phyloP scores from a whole-genome alignment of 2,888 invertebrate species.

The Leptinotarsa juncta region DNA sequence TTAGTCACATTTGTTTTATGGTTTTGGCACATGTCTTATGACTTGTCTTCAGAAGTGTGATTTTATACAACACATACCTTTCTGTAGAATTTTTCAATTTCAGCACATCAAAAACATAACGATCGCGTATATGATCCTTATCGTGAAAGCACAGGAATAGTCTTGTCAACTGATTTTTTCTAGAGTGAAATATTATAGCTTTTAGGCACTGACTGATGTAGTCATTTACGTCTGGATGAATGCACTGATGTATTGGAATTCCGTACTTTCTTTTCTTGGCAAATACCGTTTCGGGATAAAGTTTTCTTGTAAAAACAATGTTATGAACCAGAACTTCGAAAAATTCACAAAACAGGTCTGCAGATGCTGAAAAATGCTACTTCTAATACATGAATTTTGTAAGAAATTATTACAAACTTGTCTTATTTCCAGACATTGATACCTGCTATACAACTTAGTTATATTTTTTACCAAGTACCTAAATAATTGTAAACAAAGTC shows the following conservation, averaged over 20 bases:
- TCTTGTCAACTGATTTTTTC: conserved; percentile 67
- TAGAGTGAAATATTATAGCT: conserved; percentile 67
- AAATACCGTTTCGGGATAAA: conserved; percentile 76
- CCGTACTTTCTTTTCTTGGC: conserved; percentile 74
- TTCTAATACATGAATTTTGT: background rate
- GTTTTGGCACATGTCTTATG: too few species aligned
- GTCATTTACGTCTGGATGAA: conserved; percentile 75
- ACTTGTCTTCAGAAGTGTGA: too few species aligned
- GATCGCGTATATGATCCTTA: conserved; percentile 64
- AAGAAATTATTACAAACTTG: background rate
- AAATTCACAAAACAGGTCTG: conserved; percentile 75
- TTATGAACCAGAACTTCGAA: conserved; percentile 75
- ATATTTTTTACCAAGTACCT: background rate
- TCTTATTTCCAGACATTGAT: background rate
- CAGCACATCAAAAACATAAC: conserved; percentile 66
- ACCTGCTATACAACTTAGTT: background rate
- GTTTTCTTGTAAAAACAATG: conserved; percentile 71
- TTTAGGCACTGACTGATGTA: conserved; percentile 72
- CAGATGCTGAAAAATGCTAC: conserved; percentile 27
- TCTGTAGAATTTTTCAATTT: conserved; percentile 45
- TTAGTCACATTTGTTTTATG: too few species aligned
- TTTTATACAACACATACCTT: conserved; percentile 30
- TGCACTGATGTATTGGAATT: conserved; percentile 70
- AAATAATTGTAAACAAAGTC: too few species aligned
- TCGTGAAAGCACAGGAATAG: conserved; percentile 68